Base-by-base conservation (phyloP, 2,888 invertebrate genomes). In the Dione juno region DNA sequence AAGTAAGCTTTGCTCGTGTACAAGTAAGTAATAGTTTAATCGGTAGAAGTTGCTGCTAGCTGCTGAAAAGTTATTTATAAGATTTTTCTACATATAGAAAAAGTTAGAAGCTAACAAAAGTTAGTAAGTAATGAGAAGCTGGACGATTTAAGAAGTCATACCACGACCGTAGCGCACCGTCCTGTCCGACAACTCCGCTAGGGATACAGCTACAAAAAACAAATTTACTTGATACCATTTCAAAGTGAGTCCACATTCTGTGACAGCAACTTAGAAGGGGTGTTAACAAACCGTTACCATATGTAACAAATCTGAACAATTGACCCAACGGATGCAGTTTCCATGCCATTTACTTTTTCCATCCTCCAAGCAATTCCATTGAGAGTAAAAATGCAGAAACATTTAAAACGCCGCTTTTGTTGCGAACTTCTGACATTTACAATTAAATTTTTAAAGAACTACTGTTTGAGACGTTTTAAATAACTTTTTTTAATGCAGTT, bases 291-390 rank as follows among this genome's bases (percentile, higher is more conserved):
- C 78, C 75, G 64, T 70, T 73, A 21, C 68, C 72, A 73, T 71
- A 74, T 74, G 71, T 72, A 74, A 78, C 77, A 75, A 76, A 75
- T 76, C 75, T 76, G 67, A 69, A 76, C 77, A 78, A 78, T 77
- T 73, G 79, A 78, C 72, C 73, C 76, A 71, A 77, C 75, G 77
- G 75, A 79, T 77, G 74, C 40, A 45, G 63, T 54, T 63, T 63
- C 40, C 63, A 19, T 35, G 41, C 52, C 35, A 63, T 69, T 69
- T 48, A n/a, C 63, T 63, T 54, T 69, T 72, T 69, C 73, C 75
- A 69, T 63, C 70, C 75, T 68, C 72, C 72, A 76, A 76, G 77
- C 78, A 76, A 66, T 45, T 61, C 52, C 48, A 63, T 59, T 63
- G 66, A 70, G 43, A 48, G 50, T 41, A 70, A 70, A 63, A 54